Base-by-base conservation (phyloP, 2,797 vertebrate species). In the Calcarius lapponicus region DNA sequence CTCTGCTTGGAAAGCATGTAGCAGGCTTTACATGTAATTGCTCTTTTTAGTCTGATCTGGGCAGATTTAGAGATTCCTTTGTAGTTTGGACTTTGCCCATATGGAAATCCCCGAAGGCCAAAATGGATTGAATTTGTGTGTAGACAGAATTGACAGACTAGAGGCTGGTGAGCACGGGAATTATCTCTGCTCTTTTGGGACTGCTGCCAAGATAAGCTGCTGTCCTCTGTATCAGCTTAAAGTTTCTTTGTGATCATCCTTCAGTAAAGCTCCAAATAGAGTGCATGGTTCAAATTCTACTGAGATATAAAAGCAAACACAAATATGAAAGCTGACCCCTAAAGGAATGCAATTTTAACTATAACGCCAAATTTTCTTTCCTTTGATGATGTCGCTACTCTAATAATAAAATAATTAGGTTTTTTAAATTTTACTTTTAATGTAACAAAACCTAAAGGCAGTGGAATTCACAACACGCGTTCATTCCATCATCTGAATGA, bases 241-340 rank as follows among this genome's bases (percentile, higher is more conserved):
- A 89, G 75, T 92, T 89, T 93, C 88, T 80, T 94, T 85, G 90
- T 94, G 94, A 93, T 91, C 94, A 96, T 93, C 81, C 71, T 85
- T 80, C 88, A 83, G 75, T 76, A 82, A 96, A 94, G 64, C 72
- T 75, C 72, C 84, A 69, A 92, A 92, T 71, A 94, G 91, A 7
- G 0, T 54, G 31, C 64, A 2, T 96, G 79, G 48, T 85, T 95
- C 0, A 0, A 48, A 96, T 97, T 95, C 94, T 93, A 45, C 21
- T 79, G 90, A 82, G 93, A 88, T 86, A 66, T 4, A 61, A 92
- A 93, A 90, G 83, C 83, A 90, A 95, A 86, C 86, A 90, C 47
- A 84, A 95, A 73, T 95, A 73, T 64, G 90, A 92, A 92, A 84
- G 86, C 80, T 25, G 45, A 79, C 80, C 38, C 51, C 31, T 70